Conservation (phyloP, 2,888 invertebrate genomes). For the Drosophila cognata region DNA sequence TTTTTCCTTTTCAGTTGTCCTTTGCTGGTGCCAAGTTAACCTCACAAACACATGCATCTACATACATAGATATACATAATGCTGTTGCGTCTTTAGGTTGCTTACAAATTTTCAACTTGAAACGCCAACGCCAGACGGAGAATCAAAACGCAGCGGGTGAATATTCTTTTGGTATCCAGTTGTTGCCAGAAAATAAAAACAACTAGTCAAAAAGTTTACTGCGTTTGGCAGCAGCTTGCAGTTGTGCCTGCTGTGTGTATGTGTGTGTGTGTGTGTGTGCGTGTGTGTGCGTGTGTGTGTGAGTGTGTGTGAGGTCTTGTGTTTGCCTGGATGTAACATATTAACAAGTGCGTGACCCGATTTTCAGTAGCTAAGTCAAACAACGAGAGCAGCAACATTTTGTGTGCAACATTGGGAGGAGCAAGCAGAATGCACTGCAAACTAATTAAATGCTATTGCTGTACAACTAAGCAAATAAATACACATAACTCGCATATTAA, state of each 20-base stretch:
- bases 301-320: constrained; percentile 2
- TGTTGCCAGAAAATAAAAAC: constrained; percentile 35
- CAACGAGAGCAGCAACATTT: constrained; percentile 30
- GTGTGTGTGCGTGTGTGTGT: constrained; percentile 20
- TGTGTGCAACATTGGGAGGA: constrained; percentile 17
- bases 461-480: constrained; percentile 24
- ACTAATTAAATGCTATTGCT: constrained; percentile 48
- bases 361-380: constrained; percentile 44
- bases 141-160: constrained; percentile 52
- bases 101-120: constrained; percentile 77
- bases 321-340: constrained; percentile 37
- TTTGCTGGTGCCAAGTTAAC: constrained; percentile 36
- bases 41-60: constrained; percentile 16
- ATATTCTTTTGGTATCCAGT: constrained; percentile 37
- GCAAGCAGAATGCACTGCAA: constrained; percentile 30
- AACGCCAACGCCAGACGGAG: constrained; percentile 68
- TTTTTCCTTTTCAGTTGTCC: constrained; percentile 12
- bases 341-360: constrained; percentile 62
- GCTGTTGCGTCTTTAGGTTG: constrained; percentile 59
- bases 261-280: constrained; percentile 14
- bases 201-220: constrained; percentile 52
- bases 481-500: constrained; percentile 18
- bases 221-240: constrained; percentile 72
- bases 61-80: constrained; percentile 34
- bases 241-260: constrained; percentile 27